Percentiles rank a stretch among this genome's conserved stretches.
phyloP scores from a whole-genome alignment of 2,797 vertebrate genomes.

The Diceros bicornis region DNA sequence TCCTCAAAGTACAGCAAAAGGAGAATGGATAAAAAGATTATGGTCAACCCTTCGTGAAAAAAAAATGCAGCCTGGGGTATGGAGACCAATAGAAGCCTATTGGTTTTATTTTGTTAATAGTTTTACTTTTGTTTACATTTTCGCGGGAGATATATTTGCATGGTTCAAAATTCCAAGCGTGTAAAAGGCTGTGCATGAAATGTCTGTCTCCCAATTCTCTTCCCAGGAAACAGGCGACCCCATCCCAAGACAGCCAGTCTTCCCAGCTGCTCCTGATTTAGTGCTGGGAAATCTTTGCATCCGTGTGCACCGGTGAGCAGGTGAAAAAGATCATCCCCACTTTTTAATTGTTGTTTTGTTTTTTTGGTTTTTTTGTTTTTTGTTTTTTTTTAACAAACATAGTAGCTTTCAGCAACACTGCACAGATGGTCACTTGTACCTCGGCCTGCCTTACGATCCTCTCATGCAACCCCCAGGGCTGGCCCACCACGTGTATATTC shows the following conservation, averaged over 20 bases:
- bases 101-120: not conserved
- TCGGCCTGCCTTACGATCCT: accelerated
- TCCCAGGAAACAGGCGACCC: not conserved
- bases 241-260: not conserved
- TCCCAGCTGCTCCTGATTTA: not conserved
- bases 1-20: not conserved
- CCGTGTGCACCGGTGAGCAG: not conserved
- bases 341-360: not conserved
- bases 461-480: not conserved
- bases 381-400: not conserved
- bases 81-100: not conserved
- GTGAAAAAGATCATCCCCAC: not conserved
- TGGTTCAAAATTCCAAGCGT: not conserved
- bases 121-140: not conserved
- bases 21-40: not conserved
- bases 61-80: not conserved
- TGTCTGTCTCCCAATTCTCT: not conserved
- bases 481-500: not conserved
- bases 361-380: too few species aligned
- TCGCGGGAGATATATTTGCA: not conserved
- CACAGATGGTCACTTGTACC: not conserved
- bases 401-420: not conserved
- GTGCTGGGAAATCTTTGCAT: not conserved
- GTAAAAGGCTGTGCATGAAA: too few species aligned
- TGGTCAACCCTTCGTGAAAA: not conserved